Base-by-base conservation (phyloP, 1,140 invertebrate species). In the Stegodyphus dumicola region DNA sequence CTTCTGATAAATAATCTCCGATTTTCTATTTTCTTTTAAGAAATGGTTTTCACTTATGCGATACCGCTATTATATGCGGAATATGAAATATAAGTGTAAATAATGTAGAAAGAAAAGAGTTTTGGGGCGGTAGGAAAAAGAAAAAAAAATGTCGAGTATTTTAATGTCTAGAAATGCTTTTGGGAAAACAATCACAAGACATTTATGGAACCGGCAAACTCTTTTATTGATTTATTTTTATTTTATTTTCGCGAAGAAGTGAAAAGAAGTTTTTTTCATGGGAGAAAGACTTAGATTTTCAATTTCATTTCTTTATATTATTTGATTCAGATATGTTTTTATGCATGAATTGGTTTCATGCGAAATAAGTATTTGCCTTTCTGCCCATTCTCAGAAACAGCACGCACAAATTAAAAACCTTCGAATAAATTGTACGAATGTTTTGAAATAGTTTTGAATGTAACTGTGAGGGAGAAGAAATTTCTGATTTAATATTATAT, bases 1-100 rank as follows among this genome's bases (percentile, higher is more conserved):
- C 56, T 83, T 66, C 56, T 67, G 79, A 71, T 83, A 83, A 83
- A 83, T 83, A 83, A 83, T 83, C 54, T 83, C 48, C 52, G 71
- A 83, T 83, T 83, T 83, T 65, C 60, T 77, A 49, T 77, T 33
- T 64, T 78, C 71, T 83, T 80, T 80, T 15, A 80, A 71, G 79
- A 83, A 83, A 83, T 75, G 79, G 56, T 74, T 83, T 83, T 83
- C 60, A 75, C 79, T 83, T 75, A 65, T 17, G 33, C 56, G 79
- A 75, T 74, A 53, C 15, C 48, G 67, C 48, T 65, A 66, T 74
- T 83, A 74, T 51, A 70, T 51, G 52, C 54, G 52, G 60, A 56
- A 74, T 70, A 73, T 74, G 33, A 83, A 83, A 83, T 74, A 53
- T 53, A 83, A 83, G 79, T 83, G 79, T 53, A 75, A 83, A 75